Percentiles rank a stretch among this genome's conserved stretches.
Conservation (phyloP, 2,113 vertebrate species). For the Probosciger aterrimus region DNA sequence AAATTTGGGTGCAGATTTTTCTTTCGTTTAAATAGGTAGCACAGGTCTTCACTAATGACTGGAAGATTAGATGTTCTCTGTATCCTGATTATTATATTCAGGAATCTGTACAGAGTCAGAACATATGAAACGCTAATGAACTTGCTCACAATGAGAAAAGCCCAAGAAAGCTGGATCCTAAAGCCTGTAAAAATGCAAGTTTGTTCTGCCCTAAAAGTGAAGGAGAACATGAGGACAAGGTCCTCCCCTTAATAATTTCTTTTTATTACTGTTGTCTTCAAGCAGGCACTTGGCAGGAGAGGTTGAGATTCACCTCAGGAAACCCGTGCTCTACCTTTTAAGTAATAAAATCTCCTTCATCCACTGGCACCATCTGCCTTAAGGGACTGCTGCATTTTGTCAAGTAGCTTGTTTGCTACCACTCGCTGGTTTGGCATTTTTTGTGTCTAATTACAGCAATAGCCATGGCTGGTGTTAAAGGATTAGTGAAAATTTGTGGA, state of each 20-base stretch:
- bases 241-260: background rate
- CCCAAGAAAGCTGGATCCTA: background rate
- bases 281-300: conserved; percentile 4
- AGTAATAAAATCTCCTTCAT: conserved; percentile 50
- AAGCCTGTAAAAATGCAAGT: background rate
- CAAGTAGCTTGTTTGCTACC: conserved; percentile 33
- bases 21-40: background rate
- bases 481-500: conserved; percentile 18
- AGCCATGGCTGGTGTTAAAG: background rate
- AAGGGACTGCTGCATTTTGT: conserved; percentile 34
- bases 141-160: background rate
- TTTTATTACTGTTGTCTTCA: background rate
- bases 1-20: background rate
- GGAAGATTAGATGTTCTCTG: background rate
- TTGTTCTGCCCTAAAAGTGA: background rate
- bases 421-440: background rate
- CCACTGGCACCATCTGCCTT: conserved; percentile 28
- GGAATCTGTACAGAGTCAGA: background rate
- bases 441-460: background rate
- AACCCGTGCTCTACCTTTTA: background rate
- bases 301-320: conserved; percentile 39
- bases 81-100: background rate
- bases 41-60: background rate
- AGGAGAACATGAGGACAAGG: background rate
- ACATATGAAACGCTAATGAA: background rate